phyloP scores from a whole-genome alignment of 2,888 invertebrate species.

The Platycheirus albimanus region DNA sequence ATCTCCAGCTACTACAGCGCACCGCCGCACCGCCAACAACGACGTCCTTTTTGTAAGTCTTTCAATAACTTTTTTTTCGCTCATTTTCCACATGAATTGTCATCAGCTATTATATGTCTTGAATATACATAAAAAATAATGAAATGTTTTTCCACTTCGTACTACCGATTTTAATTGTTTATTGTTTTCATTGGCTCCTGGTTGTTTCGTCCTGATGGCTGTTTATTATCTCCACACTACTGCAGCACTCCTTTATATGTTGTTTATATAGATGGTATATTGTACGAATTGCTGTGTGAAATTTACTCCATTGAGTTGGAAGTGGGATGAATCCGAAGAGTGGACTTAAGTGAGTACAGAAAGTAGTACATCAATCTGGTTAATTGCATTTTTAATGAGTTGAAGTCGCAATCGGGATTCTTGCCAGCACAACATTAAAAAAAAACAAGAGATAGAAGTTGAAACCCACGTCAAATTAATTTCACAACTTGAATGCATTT shows the following conservation, averaged over 20 bases:
- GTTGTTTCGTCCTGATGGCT: neutral
- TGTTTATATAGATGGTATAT: too few species aligned
- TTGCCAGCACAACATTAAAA: too few species aligned
- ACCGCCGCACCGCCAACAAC: too few species aligned
- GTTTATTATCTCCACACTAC: too few species aligned
- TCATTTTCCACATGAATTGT: constrained; percentile 43
- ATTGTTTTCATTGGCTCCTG: constrained; percentile 48
- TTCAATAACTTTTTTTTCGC: too few species aligned
- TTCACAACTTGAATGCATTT: constrained; percentile 47
- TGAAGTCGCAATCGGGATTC: constrained; percentile 17
- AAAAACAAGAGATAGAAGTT: too few species aligned
- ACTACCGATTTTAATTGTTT: constrained; percentile 48
- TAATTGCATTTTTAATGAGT: constrained; percentile 71
- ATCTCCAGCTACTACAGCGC: too few species aligned
- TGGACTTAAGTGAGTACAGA: constrained; percentile 37
- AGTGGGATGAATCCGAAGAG: neutral
- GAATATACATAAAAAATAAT: constrained; percentile 32
- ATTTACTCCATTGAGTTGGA: neutral
- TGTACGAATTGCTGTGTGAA: too few species aligned
- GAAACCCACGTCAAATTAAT: constrained; percentile 44
- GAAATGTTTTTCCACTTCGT: constrained; percentile 35
- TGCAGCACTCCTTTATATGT: too few species aligned
- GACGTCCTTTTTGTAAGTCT: too few species aligned
- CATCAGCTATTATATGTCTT: constrained; percentile 25
- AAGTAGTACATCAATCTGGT: constrained; percentile 63